Evolutionary conservation across 2,888 invertebrate genomes (phyloP), one percentile per base, ranked within the genome.

Genomic region (Pseudanteris insignis): DNA sequence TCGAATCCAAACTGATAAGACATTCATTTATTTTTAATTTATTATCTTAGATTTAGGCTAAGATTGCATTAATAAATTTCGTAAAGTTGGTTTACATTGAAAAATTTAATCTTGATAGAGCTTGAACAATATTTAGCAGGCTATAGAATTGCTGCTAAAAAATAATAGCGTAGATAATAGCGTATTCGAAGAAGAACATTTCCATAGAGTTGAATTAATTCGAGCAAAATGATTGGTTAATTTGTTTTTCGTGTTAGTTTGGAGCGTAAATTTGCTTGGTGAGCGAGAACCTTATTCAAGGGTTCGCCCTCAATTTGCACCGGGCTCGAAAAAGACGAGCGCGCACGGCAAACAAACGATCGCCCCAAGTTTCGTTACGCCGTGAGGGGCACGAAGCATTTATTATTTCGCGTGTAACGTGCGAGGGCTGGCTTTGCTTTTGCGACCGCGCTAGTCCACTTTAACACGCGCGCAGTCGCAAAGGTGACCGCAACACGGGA

Each of bases 371-470:
- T 68, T 67, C 67, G 69, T 68, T 70, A 58, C 62, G 61, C 37
- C 61, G 51, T 18, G 40, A 59, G 59, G 54, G 54, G 60, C 61
- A 66, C 58, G 60, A 66, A 66, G 65, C 69, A 73, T 72, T 74
- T 73, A 70, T 74, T 72, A 72, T 74, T 71, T 71, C 63, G 64
- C 67, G 64, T 66, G 65, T 36, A 41, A 21, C 30, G 41, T 58
- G 24, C 47, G 40, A 33, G 41, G 60, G 60, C 40, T 47, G 53
- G 26, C 25, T 41, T 32, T 54, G 63, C 50, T 67, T 70, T 71
- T 73, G 71, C 69, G 69, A 70, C 66, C 73, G 73, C 73, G 70
- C 74, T 75, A 74, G 74, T 76, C 75, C 72, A 74, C 76, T 78
- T 74, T 75, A 75, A 76, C 73, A 71, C 74, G 76, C 71, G 76